These are phyloP conservation scores for Psophia crepitans DNA, from an alignment of 2,113 vertebrate genomes.

Conservation along the genomic window DNA sequence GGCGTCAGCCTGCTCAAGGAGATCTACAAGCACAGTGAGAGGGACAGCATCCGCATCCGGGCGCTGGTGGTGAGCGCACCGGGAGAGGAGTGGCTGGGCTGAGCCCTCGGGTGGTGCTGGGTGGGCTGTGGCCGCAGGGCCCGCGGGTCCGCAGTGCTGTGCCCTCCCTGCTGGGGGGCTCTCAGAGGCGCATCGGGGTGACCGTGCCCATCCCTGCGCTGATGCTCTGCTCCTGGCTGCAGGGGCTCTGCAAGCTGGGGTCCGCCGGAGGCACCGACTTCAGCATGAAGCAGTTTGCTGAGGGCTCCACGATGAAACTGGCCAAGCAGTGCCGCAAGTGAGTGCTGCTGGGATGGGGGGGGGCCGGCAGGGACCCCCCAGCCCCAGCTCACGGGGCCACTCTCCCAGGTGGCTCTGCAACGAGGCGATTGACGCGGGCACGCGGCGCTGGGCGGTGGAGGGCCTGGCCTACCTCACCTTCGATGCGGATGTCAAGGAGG, in stretches of 20 bases:
- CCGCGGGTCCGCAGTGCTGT: fast-evolving
- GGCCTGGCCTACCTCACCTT: slow-evolving; percentile 98
- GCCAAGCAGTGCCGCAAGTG: slow-evolving; percentile 98
- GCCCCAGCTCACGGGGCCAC: fast-evolving
- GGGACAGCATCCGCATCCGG: slow-evolving; percentile 93
- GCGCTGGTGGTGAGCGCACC: slow-evolving; percentile 86
- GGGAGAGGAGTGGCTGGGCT: not conserved
- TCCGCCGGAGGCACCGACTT: slow-evolving; percentile 96
- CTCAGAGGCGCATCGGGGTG: fast-evolving
- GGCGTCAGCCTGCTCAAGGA: slow-evolving; percentile 93
- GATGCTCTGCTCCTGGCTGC: not conserved
- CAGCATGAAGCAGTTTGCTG: slow-evolving; percentile 99
- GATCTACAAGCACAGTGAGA: slow-evolving; percentile 93
- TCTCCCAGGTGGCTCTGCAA: slow-evolving; percentile 91
- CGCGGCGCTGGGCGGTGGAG: slow-evolving; percentile 93
- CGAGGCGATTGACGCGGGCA: slow-evolving; percentile 79
- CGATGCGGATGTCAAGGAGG: slow-evolving; percentile 95
- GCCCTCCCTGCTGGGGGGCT: not conserved
- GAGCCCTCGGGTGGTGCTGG: not conserved
- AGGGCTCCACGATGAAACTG: slow-evolving; percentile 93
- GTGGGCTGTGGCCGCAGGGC: not conserved
- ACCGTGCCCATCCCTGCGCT: not conserved
- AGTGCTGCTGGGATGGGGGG: not conserved
- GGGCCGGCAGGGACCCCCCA: not conserved
- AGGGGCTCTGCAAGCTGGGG: slow-evolving; percentile 97